Percentiles rank a stretch among this genome's conserved stretches.
phyloP scores from a whole-genome alignment of 2,113 vertebrate species.

The Corythornis madagascariensis region DNA sequence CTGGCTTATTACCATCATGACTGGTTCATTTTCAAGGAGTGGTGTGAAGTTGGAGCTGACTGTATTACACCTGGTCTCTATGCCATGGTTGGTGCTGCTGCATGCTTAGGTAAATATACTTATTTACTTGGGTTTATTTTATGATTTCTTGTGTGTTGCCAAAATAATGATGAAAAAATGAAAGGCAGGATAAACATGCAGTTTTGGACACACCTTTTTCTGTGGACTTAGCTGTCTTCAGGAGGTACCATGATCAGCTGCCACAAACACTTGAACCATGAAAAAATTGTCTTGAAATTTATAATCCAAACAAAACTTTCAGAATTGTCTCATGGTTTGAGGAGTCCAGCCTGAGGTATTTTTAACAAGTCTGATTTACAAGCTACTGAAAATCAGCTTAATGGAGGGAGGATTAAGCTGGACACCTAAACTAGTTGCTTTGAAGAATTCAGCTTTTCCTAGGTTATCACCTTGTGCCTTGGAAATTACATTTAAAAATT shows the following conservation, averaged over 20 bases:
- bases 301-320: not conserved
- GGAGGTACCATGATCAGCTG: not conserved
- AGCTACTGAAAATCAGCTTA: not conserved
- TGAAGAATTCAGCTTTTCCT: not conserved
- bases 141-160: not conserved
- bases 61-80: conserved; percentile 98
- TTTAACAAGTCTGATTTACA: not conserved
- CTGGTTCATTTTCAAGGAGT: conserved; percentile 97
- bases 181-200: not conserved
- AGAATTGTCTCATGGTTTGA: not conserved
- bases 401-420: not conserved
- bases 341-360: not conserved
- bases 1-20: conserved; percentile 96
- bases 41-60: conserved; percentile 97
- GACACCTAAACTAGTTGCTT: not conserved
- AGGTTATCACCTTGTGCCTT: not conserved
- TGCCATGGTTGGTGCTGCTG: conserved; percentile 97
- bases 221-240: not conserved
- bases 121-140: no score
- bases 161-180: not conserved
- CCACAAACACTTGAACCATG: not conserved
- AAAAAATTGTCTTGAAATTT: not conserved
- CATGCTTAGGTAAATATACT: conserved; percentile 84
- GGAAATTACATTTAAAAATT: not conserved
- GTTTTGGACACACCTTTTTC: not conserved